These are phyloP conservation scores for Panagrolaimus sp. DNA, from an alignment of 1,140 invertebrate species.

Conservation along the genomic window DNA sequence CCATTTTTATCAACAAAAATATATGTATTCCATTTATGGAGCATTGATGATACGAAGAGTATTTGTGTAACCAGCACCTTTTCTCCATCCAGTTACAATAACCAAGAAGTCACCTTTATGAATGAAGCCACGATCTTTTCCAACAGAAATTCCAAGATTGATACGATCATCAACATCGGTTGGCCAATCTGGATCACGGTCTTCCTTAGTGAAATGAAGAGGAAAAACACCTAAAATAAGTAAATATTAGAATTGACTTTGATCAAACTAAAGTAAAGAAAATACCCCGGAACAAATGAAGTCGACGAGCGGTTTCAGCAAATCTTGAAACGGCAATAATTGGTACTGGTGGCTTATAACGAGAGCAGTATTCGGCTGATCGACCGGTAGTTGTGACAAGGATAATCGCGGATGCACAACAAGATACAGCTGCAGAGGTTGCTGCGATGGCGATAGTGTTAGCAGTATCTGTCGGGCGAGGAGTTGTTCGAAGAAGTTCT, in stretches of 20 bases:
- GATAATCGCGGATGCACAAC: slow-evolving; percentile 78
- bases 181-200: slow-evolving; percentile 74
- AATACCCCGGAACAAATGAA: slow-evolving; percentile 85
- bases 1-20: no score
- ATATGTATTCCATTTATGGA: slow-evolving; percentile 42
- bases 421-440: slow-evolving; percentile 87
- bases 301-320: slow-evolving; percentile 80
- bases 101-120: slow-evolving; percentile 78
- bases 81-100: slow-evolving; percentile 85
- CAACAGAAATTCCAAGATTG: slow-evolving; percentile 78
- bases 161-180: slow-evolving; percentile 90
- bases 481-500: slow-evolving; percentile 72
- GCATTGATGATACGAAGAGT: slow-evolving; percentile 88
- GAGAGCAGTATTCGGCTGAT: slow-evolving; percentile 74
- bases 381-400: slow-evolving; percentile 87
- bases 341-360: slow-evolving; percentile 89
- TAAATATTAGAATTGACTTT: no score
- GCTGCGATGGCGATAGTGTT: slow-evolving; percentile 91
- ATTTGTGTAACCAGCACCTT: slow-evolving; percentile 89
- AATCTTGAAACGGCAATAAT: slow-evolving; percentile 89
- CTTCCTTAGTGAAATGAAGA: slow-evolving; percentile 73
- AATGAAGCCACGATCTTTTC: slow-evolving; percentile 80
- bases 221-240: slow-evolving; percentile 85
- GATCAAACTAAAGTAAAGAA: no score
- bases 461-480: slow-evolving; percentile 76